A percentile compares a stretch with the other conserved stretches of the same genome.
Conservation (phyloP, 2,113 vertebrate genomes). For the Benitochromis conjunctus region DNA sequence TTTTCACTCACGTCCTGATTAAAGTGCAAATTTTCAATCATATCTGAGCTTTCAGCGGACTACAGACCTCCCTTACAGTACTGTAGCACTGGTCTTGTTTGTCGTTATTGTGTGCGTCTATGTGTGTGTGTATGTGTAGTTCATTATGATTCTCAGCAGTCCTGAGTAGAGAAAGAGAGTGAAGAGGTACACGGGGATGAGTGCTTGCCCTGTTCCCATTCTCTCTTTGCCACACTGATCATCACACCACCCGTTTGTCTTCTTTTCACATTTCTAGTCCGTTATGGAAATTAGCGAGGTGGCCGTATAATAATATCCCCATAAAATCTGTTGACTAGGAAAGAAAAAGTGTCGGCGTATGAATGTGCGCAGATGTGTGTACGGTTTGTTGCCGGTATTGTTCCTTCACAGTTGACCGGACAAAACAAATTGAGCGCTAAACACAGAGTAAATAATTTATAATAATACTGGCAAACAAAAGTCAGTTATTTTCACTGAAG, state of each 20-base stretch:
- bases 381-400: not conserved
- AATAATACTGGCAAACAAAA: not conserved
- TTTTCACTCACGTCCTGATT: not conserved
- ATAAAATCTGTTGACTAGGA: not conserved
- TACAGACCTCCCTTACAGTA: not conserved
- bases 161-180: constrained; percentile 16
- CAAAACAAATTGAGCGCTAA: not conserved
- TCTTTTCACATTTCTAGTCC: constrained; percentile 29
- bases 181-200: constrained; percentile 15
- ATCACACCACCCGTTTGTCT: constrained; percentile 16
- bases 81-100: not conserved
- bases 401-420: not conserved
- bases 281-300: constrained; percentile 25
- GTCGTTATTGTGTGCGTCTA: not conserved
- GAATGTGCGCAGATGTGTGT: not conserved
- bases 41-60: not conserved
- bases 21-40: not conserved
- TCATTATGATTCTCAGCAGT: constrained; percentile 37
- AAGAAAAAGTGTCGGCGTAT: not conserved
- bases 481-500: not conserved
- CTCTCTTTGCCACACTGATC: constrained; percentile 2
- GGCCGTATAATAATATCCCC: not conserved
- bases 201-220: constrained; percentile 14
- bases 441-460: not conserved
- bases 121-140: not conserved